These are phyloP conservation scores for Dryomyza anilis DNA, from an alignment of 2,888 invertebrate species.

Conservation along the genomic window DNA sequence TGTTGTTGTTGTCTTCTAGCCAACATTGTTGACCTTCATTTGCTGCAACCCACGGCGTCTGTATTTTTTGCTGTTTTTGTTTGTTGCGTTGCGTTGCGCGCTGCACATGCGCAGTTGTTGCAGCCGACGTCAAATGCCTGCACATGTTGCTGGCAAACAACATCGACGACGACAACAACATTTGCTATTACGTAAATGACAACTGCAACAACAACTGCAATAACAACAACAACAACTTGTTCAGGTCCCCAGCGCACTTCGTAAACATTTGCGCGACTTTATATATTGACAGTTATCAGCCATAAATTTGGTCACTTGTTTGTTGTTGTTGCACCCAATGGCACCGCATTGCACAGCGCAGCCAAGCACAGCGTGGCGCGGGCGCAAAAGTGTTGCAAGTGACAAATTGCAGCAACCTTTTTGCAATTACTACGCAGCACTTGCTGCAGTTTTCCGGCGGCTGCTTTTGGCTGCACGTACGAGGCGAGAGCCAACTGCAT, in stretches of 20 bases:
- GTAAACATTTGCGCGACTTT: conserved; percentile 11
- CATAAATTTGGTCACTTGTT: conserved; percentile 21
- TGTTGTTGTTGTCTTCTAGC: neutral
- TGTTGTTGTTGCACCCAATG: neutral
- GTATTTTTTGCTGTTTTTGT: conserved; percentile 3
- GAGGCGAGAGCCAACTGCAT: neutral
- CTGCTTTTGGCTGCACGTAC: neutral
- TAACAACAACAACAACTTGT: neutral
- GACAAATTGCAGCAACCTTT: conserved; percentile 21
- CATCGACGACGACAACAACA: conserved; percentile 17
- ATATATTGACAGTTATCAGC: conserved; percentile 19
- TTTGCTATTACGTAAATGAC: conserved; percentile 37
- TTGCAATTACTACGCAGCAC: neutral
- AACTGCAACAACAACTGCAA: conserved; percentile 1
- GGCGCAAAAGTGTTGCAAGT: neutral
- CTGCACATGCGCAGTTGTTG: conserved; percentile 22
- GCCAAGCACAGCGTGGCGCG: neutral
- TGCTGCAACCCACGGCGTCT: conserved; percentile 28
- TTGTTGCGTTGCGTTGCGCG: neutral
- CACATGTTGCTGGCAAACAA: conserved; percentile 32
- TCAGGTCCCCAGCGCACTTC: too few relatives aligned
- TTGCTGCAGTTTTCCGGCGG: neutral
- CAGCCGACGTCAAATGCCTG: conserved; percentile 39
- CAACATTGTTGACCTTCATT: conserved; percentile 18
- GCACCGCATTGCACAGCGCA: neutral